Evolutionary conservation across 1,140 invertebrate genomes (phyloP).

Genomic region (Zaprionus gabonicus): DNA sequence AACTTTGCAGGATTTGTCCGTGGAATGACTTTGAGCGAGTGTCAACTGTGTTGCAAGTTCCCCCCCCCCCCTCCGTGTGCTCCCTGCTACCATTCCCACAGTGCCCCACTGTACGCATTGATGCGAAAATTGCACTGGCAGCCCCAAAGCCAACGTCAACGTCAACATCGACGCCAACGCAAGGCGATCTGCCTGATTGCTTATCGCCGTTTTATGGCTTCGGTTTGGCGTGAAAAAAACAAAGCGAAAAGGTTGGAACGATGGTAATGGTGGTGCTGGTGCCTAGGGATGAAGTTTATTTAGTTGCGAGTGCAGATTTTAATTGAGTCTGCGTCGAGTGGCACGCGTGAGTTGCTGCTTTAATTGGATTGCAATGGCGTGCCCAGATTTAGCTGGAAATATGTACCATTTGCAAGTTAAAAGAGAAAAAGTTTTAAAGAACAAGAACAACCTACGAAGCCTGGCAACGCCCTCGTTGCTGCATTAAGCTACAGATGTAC

Average conservation of each 20-base stretch:
- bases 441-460: neutral
- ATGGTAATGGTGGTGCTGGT: neutral
- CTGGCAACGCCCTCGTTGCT: constrained; percentile 15
- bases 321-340: constrained; percentile 47
- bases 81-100: too few relatives aligned
- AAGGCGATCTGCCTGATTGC: constrained; percentile 38
- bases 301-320: constrained; percentile 38
- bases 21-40: neutral
- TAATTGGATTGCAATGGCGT: constrained; percentile 44
- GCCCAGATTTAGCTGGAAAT: constrained; percentile 25
- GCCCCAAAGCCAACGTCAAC: constrained; percentile 16
- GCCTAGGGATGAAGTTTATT: constrained; percentile 10
- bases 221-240: constrained; percentile 19
- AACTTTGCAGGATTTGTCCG: constrained; percentile 21
- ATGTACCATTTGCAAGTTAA: constrained; percentile 3
- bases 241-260: constrained; percentile 11
- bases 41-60: constrained; percentile 8
- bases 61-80: neutral
- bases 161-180: constrained; percentile 29
- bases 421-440: constrained; percentile 27
- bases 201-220: constrained; percentile 56
- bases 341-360: constrained; percentile 26
- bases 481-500: constrained; percentile 23
- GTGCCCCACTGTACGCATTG: constrained; percentile 15
- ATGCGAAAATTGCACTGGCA: constrained; percentile 68